Percentiles rank a stretch among this genome's conserved stretches.
phyloP scores from a whole-genome alignment of 2,797 vertebrate species.

The Oreochromis grahami region DNA sequence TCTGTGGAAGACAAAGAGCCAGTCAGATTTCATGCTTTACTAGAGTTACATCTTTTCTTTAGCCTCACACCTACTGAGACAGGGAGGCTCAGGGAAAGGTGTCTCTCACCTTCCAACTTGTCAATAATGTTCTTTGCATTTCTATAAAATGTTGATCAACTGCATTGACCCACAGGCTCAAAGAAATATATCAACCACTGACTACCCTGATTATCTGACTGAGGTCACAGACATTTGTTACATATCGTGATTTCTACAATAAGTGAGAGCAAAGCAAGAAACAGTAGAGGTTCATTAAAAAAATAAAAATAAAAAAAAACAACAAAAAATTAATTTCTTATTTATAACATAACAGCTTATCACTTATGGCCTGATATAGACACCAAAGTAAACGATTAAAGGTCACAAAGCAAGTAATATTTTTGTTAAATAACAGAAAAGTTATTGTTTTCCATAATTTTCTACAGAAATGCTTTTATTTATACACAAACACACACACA shows the following conservation, averaged over 20 bases:
- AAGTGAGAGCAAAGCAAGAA: neutral
- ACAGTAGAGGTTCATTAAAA: neutral
- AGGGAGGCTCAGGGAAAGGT: neutral
- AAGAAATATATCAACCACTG: neutral
- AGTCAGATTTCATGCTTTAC: neutral
- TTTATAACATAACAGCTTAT: neutral
- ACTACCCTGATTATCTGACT: neutral
- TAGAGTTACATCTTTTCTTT: neutral
- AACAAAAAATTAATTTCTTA: neutral
- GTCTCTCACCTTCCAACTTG: neutral
- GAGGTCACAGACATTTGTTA: neutral
- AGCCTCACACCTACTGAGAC: neutral
- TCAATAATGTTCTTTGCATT: neutral
- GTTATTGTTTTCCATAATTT: neutral
- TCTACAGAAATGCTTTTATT: neutral
- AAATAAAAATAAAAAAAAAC: neutral
- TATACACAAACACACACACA: neutral
- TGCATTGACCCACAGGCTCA: neutral
- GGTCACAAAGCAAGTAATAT: neutral
- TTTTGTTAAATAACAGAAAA: neutral
- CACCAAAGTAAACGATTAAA: neutral
- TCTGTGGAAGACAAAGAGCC: constrained; percentile 67
- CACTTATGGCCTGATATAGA: neutral
- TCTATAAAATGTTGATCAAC: neutral
- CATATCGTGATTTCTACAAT: neutral